Base-by-base conservation (phyloP, 2,113 vertebrate species). In the Rhodinocichla rosea region DNA sequence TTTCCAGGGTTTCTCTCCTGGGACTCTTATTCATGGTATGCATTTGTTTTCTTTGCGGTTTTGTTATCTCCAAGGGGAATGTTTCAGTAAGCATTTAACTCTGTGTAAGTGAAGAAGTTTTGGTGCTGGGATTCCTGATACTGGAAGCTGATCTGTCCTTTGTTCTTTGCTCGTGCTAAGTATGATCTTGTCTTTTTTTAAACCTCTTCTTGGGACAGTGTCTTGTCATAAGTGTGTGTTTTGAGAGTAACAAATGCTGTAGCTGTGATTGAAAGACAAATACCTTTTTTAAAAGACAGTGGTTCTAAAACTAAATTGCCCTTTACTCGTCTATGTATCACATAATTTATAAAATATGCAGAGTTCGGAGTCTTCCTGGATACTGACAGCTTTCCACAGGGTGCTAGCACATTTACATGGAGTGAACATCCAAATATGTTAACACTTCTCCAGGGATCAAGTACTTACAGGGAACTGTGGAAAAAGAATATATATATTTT, bases 11-110 rank as follows among this genome's bases (percentile, higher is more conserved):
- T 91, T 75, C 33, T 73, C 11, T 90, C 44, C 28, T 9, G 33
- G 16, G 42, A 26, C 69, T 75, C 24, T 60, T 79, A 30, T 85
- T 87, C 78, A 12, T 50, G 57, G 22, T 52, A 40, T 73, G 62
- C 63, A 4, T 76, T 71, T 85, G 49, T 85, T 90, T 93, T 60
- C 59, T 15, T 2, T 83, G 85, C 27, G 53, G 75, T 87, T 93
- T 83, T 79, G 62, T 90, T 83, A 76, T 90, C 92, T 85, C 75
- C 26, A 9, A 53, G 44, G 74, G 19, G 67, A 76, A 69, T 53
- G 55, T 71, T 90, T 93, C 40, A 85, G 40, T 73, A 79, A 64
- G 60, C 32, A 3, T 45, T 69, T 79, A 60, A n/a, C 53, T 42
- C 27, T 7, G 32, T 47, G 28, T 37, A 65, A 69, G 62, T 53